A percentile compares a stretch with the other conserved stretches of the same genome.
Conservation (phyloP, 2,113 vertebrate genomes). For the Semnornis frantzii region DNA sequence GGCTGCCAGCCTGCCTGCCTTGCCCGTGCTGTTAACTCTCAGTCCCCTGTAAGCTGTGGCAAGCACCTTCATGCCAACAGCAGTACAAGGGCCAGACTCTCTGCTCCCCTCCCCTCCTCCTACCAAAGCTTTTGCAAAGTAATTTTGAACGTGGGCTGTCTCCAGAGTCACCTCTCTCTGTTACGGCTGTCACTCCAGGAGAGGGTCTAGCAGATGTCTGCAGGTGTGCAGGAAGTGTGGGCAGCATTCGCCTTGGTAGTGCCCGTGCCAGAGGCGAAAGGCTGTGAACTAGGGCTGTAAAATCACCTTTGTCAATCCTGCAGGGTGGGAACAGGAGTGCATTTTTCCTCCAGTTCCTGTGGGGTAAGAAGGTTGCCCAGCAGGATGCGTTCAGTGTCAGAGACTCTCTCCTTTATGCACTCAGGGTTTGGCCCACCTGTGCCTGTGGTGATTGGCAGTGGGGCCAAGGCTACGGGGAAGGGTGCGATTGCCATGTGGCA, state of each 20-base stretch:
- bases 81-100: background rate
- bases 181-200: background rate
- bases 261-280: rapidly evolving
- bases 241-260: background rate
- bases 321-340: rapidly evolving
- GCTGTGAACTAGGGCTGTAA: background rate
- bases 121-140: background rate
- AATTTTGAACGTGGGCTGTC: background rate
- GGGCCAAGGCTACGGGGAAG: background rate
- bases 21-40: background rate
- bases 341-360: background rate
- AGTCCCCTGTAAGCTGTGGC: background rate
- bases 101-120: background rate
- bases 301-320: background rate
- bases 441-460: background rate
- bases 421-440: background rate
- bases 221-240: rapidly evolving
- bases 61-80: rapidly evolving
- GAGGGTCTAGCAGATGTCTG: background rate
- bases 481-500: background rate
- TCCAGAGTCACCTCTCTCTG: background rate
- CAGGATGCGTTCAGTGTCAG: too few species aligned
- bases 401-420: background rate
- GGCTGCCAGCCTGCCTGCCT: background rate
- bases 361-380: background rate